Conservation (phyloP, 2,113 vertebrate species). For the Zosterops lateralis region DNA sequence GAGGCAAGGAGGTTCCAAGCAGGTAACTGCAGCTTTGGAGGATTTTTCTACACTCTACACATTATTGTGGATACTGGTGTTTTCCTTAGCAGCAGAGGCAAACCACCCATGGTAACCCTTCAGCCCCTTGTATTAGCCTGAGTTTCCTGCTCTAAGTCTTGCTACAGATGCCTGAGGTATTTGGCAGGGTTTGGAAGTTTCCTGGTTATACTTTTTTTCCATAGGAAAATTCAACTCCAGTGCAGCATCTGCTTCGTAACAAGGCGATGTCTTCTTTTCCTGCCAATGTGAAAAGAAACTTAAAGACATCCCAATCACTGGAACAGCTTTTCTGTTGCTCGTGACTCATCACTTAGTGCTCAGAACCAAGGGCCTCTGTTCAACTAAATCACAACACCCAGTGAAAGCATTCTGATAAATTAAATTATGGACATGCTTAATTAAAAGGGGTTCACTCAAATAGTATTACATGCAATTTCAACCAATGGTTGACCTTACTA, state of each 20-base stretch:
- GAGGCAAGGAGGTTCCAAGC: neutral
- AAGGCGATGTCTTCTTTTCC: neutral
- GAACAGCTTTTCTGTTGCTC: neutral
- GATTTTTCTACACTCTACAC: neutral
- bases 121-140: neutral
- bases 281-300: neutral
- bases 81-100: neutral
- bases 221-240: neutral
- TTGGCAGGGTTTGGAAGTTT: neutral
- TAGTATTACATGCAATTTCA: neutral
- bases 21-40: neutral
- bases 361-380: neutral
- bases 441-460: neutral
- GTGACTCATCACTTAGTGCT: neutral
- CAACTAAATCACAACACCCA: neutral
- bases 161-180: neutral
- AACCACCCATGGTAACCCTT: neutral
- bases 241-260: slow-evolving; percentile 15
- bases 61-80: neutral
- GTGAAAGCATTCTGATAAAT: neutral
- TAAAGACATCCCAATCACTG: neutral
- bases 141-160: neutral
- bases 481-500: neutral
- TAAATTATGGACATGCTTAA: neutral
- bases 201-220: neutral